These are phyloP conservation scores for Rhincodon typus DNA, from an alignment of 2,797 vertebrate genomes.

Conservation along the genomic window DNA sequence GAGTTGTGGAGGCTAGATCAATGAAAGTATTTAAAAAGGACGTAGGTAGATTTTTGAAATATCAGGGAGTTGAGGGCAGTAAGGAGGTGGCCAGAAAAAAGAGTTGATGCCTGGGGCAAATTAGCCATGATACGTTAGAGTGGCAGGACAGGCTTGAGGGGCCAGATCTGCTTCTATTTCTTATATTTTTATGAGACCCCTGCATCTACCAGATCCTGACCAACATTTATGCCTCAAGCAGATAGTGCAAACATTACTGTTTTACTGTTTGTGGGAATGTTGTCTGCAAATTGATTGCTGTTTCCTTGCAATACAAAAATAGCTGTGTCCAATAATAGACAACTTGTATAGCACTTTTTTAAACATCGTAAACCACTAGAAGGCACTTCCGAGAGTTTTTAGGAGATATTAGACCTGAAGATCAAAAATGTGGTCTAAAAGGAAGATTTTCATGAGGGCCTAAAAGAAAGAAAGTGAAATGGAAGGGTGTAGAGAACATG, in stretches of 20 bases:
- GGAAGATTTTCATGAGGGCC: neutral
- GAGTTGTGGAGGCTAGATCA: no score
- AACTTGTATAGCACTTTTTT: neutral
- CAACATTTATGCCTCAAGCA: neutral
- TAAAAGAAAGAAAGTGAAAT: neutral
- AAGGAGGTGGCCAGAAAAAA: no score
- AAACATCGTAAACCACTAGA: neutral
- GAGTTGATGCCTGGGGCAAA: no score
- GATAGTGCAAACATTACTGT: no score
- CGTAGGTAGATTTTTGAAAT: no score
- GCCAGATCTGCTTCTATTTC: no score
- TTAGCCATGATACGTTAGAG: no score
- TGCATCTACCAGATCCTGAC: neutral
- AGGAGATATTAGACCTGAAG: no score
- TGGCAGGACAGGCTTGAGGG: no score
- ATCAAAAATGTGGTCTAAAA: neutral
- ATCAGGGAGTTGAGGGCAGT: no score
- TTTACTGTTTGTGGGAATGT: no score
- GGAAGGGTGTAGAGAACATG: neutral
- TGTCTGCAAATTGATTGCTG: neutral
- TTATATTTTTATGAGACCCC: neutral
- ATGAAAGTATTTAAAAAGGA: no score
- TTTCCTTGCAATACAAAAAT: neutral
- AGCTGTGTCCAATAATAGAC: neutral
- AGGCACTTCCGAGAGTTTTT: neutral